Conservation (phyloP, 2,888 invertebrate species). For the Dasypolia templi region DNA sequence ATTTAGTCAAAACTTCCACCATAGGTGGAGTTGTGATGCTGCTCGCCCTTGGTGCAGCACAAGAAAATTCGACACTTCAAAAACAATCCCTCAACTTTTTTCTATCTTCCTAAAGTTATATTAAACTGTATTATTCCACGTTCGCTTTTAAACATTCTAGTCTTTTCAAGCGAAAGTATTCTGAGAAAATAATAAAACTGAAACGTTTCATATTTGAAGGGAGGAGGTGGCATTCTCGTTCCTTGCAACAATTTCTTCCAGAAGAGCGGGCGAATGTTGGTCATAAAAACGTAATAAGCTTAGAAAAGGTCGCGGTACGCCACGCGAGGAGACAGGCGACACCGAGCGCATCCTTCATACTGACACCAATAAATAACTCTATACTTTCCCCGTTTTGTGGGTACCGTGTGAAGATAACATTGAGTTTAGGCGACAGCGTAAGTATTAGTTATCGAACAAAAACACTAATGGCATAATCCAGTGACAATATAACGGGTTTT, state of each 20-base stretch:
- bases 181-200: slow-evolving; percentile 45
- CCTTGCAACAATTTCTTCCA: slow-evolving; percentile 46
- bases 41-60: neutral
- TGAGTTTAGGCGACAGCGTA: neutral
- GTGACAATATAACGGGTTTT: neutral
- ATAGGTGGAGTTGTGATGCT: too few species aligned
- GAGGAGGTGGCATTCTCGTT: slow-evolving; percentile 13
- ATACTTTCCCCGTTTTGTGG: neutral
- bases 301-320: slow-evolving; percentile 36
- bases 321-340: slow-evolving; percentile 16
- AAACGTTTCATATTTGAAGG: slow-evolving; percentile 51
- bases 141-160: slow-evolving; percentile 22
- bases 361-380: slow-evolving; percentile 21
- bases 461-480: neutral
- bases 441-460: neutral
- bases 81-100: neutral
- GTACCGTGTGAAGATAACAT: neutral
- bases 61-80: slow-evolving; percentile 6
- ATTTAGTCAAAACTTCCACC: too few species aligned
- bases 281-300: slow-evolving; percentile 61
- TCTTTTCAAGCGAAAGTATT: slow-evolving; percentile 38
- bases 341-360: slow-evolving; percentile 40
- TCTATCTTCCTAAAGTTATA: slow-evolving; percentile 6
- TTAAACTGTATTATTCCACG: neutral
- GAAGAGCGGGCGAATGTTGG: slow-evolving; percentile 42